Evolutionary conservation across 2,113 vertebrate genomes (phyloP), one percentile per base, ranked within the genome.

Genomic region (Calidris pugnax): DNA sequence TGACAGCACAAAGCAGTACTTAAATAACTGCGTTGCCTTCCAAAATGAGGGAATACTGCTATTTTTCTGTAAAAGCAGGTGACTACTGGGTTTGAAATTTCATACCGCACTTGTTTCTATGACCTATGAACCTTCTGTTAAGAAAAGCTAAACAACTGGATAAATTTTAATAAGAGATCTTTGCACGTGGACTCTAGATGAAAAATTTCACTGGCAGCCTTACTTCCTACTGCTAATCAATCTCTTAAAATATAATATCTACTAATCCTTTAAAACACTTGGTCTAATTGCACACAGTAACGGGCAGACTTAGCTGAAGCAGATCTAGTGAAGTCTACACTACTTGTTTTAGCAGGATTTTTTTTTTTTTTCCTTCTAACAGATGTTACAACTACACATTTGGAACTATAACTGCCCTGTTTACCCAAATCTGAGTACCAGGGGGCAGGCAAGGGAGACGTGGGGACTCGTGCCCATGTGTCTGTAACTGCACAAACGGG

Each of bases 61-160:
- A 27, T 64, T 93, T 93, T 87, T 87, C 71, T 71, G 79, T 50
- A 87, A 85, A 94, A 94, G 75, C 78, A 88, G 75, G 82, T 91
- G 78, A 71, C 85, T 87, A 50, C 3, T 69, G 14, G 47, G 72
- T 67, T 90, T 90, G 85, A 91, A 91, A 93, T 95, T 83, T 94
- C 87, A 96, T 83, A 93, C 32, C 3, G 1, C 67, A 77, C 87
- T 96, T 93, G 87, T 80, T 94, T 87, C 71, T 85, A 43, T 43
- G 77, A 95, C 85, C 87, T 83, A 4, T 50, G 85, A 93, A 87
- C 55, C 23, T 67, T 77, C 74, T 80, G 45, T 56, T 91, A 93
- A 69, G 71, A 79, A 93, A 91, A 89, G 50, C 75, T 91, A 69
- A 94, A 91, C 85, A 91, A 87, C 9, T 66, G 62, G 78, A 93